Conservation (phyloP, 2,113 vertebrate species). For the Corapipo altera region DNA sequence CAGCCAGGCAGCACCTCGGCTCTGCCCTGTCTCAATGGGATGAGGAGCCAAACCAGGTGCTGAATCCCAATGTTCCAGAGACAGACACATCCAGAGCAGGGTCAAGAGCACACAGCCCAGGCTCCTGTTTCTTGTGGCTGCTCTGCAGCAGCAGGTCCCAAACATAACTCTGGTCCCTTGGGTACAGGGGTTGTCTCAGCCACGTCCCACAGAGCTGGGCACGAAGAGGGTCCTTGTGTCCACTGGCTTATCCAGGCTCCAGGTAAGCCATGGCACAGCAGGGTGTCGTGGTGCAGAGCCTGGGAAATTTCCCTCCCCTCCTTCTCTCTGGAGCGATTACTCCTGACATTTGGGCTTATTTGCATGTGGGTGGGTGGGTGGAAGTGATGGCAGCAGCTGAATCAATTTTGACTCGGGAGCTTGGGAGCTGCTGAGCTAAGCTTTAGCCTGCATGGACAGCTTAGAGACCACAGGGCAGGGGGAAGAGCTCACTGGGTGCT, state of each 20-base stretch:
- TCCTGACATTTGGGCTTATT: slow-evolving; percentile 59
- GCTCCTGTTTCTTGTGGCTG: background rate
- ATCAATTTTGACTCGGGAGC: slow-evolving; percentile 33
- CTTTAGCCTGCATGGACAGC: background rate
- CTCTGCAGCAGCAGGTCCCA: background rate
- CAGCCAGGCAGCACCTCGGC: background rate
- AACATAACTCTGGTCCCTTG: accelerated
- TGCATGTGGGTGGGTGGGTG: slow-evolving; percentile 52
- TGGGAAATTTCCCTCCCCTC: background rate
- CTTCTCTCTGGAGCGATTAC: background rate
- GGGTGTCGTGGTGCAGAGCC: background rate
- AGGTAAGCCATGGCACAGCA: accelerated
- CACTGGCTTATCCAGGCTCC: background rate
- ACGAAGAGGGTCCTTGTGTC: background rate
- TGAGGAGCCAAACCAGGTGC: background rate
- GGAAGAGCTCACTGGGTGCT: background rate
- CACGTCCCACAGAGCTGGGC: background rate
- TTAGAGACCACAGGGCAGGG: accelerated
- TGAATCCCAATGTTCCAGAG: accelerated
- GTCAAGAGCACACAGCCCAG: accelerated
- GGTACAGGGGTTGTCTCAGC: background rate
- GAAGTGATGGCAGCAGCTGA: slow-evolving; percentile 37
- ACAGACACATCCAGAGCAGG: background rate
- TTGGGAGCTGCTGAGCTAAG: slow-evolving; percentile 42
- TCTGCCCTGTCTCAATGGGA: background rate